Evolutionary conservation across 92 coral and sea anemone genomes (phyloP), one percentile per base, ranked within the genome.

Genomic region (Palythoa grandiflora): DNA sequence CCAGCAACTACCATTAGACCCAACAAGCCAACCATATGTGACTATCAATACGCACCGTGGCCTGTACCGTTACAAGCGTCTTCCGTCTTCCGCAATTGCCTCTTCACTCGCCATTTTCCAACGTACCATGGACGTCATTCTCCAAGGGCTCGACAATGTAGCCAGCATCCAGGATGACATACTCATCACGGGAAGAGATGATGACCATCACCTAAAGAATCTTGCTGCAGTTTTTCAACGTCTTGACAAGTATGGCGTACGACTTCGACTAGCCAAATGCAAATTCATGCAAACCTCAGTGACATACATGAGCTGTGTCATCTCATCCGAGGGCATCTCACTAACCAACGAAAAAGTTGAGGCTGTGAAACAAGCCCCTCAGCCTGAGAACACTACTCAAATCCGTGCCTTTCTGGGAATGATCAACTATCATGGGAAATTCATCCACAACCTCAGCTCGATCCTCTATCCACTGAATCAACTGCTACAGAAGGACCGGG

Each of bases 21-120:
- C 73, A 2, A 83, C 83, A 10, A 86, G 89, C 76, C 81, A 83
- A 73, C 44, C 87, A 70, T 93, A 59, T 68, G 89, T 93, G 20
- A 93, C 96, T 76, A 89, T 80, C 80, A 85, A 89, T 76, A 92
- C 92, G 4, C 90, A 92, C 71, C 53, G 92, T 90, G 54, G 89
- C 88, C 48, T 92, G 84, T 60, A 38, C 76, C 28, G 28, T 28
- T 55, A 93, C 63, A 15, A 40, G 91, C 35, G 83, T 92, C 55
- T 74, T 74, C 57, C 93, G 91, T 17, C n/a, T n/a, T 93, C 90
- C 70, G 95, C 92, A 68, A 90, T 93, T n/a, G 91, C 95, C 3
- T 77, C 95, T 39, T 84, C 90, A 11, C 93, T 90, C 17, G 91
- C 91, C 21, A 83, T 90, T 5, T 85, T 73, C 89, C 81, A 71